Conservation (phyloP, 1,140 invertebrate species). For the Dufourea novaeangliae region DNA sequence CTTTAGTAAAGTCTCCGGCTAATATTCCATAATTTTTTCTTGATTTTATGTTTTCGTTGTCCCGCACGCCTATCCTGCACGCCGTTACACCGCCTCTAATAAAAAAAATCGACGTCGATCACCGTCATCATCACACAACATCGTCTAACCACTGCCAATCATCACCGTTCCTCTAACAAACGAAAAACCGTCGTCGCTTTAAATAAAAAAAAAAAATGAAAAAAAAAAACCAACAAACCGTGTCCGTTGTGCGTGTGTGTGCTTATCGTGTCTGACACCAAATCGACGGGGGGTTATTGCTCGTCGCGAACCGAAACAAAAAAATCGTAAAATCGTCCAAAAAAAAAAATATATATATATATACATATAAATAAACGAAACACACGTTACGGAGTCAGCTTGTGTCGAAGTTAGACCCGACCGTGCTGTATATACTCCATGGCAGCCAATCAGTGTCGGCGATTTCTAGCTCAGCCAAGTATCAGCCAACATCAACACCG, state of each 20-base stretch:
- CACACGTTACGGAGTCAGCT: constrained; percentile 60
- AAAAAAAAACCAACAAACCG: constrained; percentile 32
- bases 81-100: constrained; percentile 55
- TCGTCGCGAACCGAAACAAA: background rate
- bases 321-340: background rate
- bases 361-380: constrained; percentile 29
- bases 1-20: constrained; percentile 14
- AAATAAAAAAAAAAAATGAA: constrained; percentile 19
- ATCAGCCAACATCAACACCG: constrained; percentile 42
- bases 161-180: constrained; percentile 49
- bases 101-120: constrained; percentile 33
- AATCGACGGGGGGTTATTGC: too few relatives aligned
- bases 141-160: constrained; percentile 46
- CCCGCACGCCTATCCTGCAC: constrained; percentile 66
- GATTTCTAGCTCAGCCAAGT: constrained; percentile 79
- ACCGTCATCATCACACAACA: constrained; percentile 39
- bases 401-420: constrained; percentile 69
- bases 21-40: constrained; percentile 68
- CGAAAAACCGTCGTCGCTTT: constrained; percentile 35
- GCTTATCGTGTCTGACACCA: background rate
- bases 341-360: constrained; percentile 47
- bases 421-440: constrained; percentile 58
- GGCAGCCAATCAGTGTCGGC: constrained; percentile 77
- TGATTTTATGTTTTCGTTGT: constrained; percentile 81
- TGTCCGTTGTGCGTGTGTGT: background rate